Evolutionary conservation across 1,140 invertebrate genomes (phyloP).

Genomic region (Apis florea): DNA sequence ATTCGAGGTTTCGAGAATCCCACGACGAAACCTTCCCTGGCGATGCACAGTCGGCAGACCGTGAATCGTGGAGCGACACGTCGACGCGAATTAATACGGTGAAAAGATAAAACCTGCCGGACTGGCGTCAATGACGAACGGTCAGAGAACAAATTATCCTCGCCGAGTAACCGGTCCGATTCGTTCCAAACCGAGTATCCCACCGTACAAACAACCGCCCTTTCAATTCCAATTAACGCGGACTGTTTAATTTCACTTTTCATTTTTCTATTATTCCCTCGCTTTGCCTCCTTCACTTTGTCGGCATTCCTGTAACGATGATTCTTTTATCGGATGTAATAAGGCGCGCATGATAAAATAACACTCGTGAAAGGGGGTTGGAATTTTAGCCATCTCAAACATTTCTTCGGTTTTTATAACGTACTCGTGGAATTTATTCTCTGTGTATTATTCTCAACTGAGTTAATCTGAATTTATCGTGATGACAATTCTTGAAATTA

Average conservation of each 20-base stretch:
- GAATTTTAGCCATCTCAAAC: too few relatives aligned
- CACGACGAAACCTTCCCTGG: background rate
- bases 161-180: slow-evolving; percentile 27
- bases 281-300: background rate
- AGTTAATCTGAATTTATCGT: too few relatives aligned
- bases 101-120: slow-evolving; percentile 18
- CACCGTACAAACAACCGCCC: slow-evolving; percentile 49
- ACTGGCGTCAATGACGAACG: slow-evolving; percentile 34
- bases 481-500: too few relatives aligned
- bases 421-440: too few relatives aligned
- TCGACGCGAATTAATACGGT: slow-evolving; percentile 3
- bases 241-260: slow-evolving; percentile 55
- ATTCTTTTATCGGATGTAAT: too few relatives aligned
- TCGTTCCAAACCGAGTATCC: slow-evolving; percentile 6
- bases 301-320: too few relatives aligned
- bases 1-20: background rate
- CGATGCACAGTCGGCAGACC: background rate
- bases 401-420: too few relatives aligned
- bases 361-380: too few relatives aligned
- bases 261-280: background rate
- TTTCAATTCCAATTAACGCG: slow-evolving; percentile 65
- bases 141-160: slow-evolving; percentile 46
- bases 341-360: too few relatives aligned
- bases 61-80: slow-evolving; percentile 2
- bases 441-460: too few relatives aligned